phyloP scores from a whole-genome alignment of 2,888 invertebrate species.

The Calliscelio sp. region DNA sequence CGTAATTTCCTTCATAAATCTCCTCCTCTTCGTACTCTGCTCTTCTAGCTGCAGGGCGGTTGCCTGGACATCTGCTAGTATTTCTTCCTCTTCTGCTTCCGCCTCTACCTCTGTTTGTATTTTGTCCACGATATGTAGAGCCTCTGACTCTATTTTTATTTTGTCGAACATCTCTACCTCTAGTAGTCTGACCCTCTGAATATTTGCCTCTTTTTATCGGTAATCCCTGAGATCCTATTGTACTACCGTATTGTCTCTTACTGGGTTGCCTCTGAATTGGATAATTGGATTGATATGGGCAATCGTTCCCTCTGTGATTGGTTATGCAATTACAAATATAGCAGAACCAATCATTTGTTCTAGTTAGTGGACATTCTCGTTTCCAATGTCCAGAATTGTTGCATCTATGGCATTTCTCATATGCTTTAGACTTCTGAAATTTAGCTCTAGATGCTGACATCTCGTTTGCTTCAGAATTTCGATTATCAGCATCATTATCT shows the following conservation, averaged over 20 bases:
- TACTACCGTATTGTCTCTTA: background rate
- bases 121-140: too few relatives aligned
- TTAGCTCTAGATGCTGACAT: background rate
- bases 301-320: slow-evolving; percentile 47
- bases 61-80: too few relatives aligned
- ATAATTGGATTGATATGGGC: background rate
- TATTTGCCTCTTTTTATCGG: too few relatives aligned
- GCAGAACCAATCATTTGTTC: slow-evolving; percentile 52
- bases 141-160: too few relatives aligned
- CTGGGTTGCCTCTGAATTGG: too few relatives aligned
- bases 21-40: background rate
- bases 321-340: slow-evolving; percentile 39
- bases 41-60: background rate
- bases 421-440: background rate
- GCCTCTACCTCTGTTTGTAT: too few relatives aligned
- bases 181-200: too few relatives aligned
- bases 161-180: background rate
- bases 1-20: background rate
- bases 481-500: slow-evolving; percentile 49
- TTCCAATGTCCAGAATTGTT: slow-evolving; percentile 58
- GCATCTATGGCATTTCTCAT: slow-evolving; percentile 59
- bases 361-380: slow-evolving; percentile 36
- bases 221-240: background rate
- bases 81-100: too few relatives aligned
- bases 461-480: slow-evolving; percentile 11